phyloP scores from a whole-genome alignment of 1,140 invertebrate genomes.

The Calosoma granatense region DNA sequence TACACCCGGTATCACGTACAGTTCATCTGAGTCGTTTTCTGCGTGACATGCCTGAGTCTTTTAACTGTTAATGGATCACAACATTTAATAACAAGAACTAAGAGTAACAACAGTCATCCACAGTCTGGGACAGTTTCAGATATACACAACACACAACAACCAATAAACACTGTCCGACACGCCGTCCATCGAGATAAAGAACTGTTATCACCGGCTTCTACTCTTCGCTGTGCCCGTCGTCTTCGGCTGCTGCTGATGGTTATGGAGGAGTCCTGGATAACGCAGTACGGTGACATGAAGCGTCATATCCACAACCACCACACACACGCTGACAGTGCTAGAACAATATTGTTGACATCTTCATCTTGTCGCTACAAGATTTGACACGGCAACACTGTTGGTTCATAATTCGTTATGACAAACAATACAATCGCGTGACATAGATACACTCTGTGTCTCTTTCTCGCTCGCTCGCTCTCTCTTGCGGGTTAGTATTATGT shows the following conservation, averaged over 20 bases:
- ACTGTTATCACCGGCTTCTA: constrained; percentile 2
- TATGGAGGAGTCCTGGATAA: not conserved
- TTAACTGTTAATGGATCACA: too few relatives aligned
- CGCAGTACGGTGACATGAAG: not conserved
- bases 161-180: not conserved
- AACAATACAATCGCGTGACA: constrained; percentile 4
- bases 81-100: too few relatives aligned
- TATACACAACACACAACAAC: not conserved
- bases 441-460: not conserved
- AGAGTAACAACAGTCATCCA: too few relatives aligned
- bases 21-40: not conserved
- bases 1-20: too few relatives aligned
- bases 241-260: not conserved
- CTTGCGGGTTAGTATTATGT: not conserved
- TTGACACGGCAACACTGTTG: not conserved
- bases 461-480: not conserved
- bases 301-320: not conserved
- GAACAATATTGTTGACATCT: not conserved
- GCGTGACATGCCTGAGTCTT: not conserved
- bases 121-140: too few relatives aligned
- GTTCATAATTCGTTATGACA: not conserved
- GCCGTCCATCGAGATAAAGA: not conserved
- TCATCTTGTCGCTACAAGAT: not conserved
- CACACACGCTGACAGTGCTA: not conserved
- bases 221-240: not conserved